Evolutionary conservation across 2,888 invertebrate genomes (phyloP).

Genomic region (Lepidocyrtoides sp.): DNA sequence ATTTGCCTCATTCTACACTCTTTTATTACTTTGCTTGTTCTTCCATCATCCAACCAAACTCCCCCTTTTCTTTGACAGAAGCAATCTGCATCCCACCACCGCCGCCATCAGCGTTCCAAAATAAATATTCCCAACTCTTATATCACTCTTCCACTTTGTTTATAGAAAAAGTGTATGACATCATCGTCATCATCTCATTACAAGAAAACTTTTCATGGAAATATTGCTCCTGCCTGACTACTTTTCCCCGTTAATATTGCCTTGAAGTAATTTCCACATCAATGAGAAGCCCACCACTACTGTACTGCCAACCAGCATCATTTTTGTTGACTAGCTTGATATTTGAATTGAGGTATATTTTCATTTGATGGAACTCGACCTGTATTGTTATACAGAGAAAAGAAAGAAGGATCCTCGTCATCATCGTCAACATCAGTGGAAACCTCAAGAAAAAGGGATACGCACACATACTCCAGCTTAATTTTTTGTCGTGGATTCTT

Average conservation of each 20-base stretch:
- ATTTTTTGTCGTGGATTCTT: not conserved
- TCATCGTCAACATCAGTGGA: conserved; percentile 21
- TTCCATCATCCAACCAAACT: conserved; percentile 58
- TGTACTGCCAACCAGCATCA: no score
- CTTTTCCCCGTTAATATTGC: conserved; percentile 29
- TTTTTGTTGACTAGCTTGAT: conserved; percentile 42
- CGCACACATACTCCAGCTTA: conserved; percentile 3
- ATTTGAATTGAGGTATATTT: conserved; percentile 50
- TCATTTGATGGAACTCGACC: conserved; percentile 15
- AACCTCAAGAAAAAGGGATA: conserved; percentile 36
- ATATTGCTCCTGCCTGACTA: not conserved
- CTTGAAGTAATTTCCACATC: conserved; percentile 26
- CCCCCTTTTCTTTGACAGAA: conserved; percentile 59
- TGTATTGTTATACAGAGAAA: conserved; percentile 1
- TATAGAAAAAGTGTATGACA: not conserved
- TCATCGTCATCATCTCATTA: not conserved
- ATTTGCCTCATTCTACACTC: conserved; percentile 41
- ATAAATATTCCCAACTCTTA: conserved; percentile 11
- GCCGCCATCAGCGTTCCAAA: not conserved
- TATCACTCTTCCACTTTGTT: not conserved
- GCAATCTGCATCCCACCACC: conserved; percentile 19
- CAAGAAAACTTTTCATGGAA: not conserved
- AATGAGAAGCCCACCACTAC: not conserved
- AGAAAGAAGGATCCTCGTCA: conserved; percentile 40
- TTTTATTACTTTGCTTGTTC: conserved; percentile 6